Evolutionary conservation across 2,888 invertebrate genomes (phyloP).

Genomic region (Drosophila greeni): DNA sequence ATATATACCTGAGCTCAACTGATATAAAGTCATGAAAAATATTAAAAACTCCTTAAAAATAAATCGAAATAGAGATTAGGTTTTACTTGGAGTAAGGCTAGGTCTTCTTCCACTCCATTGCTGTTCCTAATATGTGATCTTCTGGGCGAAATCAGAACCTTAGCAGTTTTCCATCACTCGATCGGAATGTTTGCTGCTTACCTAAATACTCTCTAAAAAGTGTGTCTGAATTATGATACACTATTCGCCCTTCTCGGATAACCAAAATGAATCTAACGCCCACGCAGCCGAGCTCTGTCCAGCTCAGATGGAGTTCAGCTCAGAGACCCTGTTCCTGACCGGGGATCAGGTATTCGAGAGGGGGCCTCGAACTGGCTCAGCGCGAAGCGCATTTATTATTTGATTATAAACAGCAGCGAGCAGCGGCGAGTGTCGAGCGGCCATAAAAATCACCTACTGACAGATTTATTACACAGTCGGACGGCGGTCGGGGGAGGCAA

Average conservation of each 20-base stretch:
- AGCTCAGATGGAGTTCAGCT: slow-evolving; percentile 16
- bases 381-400: slow-evolving; percentile 71
- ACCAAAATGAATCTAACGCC: slow-evolving; percentile 67
- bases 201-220: slow-evolving; percentile 68
- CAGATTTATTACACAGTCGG: slow-evolving; percentile 76
- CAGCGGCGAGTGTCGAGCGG: slow-evolving; percentile 64
- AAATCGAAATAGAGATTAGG: too few relatives aligned
- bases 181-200: slow-evolving; percentile 55
- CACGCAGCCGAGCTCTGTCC: slow-evolving; percentile 49
- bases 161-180: background rate
- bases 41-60: too few relatives aligned
- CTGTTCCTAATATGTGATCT: background rate
- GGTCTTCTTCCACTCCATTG: background rate
- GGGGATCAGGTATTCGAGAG: slow-evolving; percentile 25
- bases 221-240: slow-evolving; percentile 70
- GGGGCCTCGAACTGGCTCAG: slow-evolving; percentile 31
- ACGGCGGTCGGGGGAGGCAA: slow-evolving; percentile 20
- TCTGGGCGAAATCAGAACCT: background rate
- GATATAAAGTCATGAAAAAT: too few relatives aligned
- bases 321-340: slow-evolving; percentile 21
- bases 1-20: too few relatives aligned
- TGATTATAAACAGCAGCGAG: slow-evolving; percentile 69
- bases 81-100: too few relatives aligned
- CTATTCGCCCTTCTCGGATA: slow-evolving; percentile 61
- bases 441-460: slow-evolving; percentile 76